Conservation (phyloP, 2,888 invertebrate genomes). For the Caenorhabditis sp. region DNA sequence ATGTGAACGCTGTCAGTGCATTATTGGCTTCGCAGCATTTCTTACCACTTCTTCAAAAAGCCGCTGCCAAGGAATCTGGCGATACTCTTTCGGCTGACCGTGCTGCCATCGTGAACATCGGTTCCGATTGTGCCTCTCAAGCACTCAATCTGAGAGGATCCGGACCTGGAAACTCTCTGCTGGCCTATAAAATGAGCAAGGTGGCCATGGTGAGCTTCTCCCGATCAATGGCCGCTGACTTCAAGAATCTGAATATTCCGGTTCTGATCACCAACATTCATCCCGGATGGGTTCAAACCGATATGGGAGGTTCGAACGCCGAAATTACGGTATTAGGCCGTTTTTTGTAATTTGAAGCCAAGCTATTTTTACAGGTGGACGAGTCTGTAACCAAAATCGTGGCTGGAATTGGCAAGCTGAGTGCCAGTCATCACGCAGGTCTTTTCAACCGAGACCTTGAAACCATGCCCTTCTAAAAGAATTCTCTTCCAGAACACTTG, state of each 20-base stretch:
- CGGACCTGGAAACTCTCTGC: slow-evolving; percentile 22
- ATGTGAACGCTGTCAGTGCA: slow-evolving; percentile 66
- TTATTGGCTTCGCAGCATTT: slow-evolving; percentile 56
- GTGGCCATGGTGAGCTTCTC: slow-evolving; percentile 63
- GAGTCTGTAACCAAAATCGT: slow-evolving; percentile 55
- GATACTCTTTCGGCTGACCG: slow-evolving; percentile 59
- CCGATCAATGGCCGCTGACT: slow-evolving; percentile 49
- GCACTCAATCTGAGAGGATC: slow-evolving; percentile 48
- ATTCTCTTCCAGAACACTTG: not conserved
- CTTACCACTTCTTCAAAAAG: slow-evolving; percentile 60
- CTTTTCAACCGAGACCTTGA: slow-evolving; percentile 55
- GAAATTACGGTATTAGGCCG: slow-evolving; percentile 39
- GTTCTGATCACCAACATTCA: slow-evolving; percentile 54
- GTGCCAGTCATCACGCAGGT: slow-evolving; percentile 45
- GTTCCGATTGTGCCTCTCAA: slow-evolving; percentile 64
- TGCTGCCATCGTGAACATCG: slow-evolving; percentile 71
- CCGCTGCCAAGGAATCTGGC: slow-evolving; percentile 34
- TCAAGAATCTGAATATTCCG: slow-evolving; percentile 47
- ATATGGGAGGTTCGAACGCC: slow-evolving; percentile 65
- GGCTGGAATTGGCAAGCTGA: slow-evolving; percentile 27
- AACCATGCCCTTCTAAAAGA: slow-evolving; percentile 57
- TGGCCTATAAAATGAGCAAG: slow-evolving; percentile 58
- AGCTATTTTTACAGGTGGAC: slow-evolving; percentile 43
- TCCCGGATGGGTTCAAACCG: slow-evolving; percentile 66
- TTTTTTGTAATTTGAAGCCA: too few species aligned